Conservation (phyloP, 2,888 invertebrate genomes). For the Noctuana brunneofusca region DNA sequence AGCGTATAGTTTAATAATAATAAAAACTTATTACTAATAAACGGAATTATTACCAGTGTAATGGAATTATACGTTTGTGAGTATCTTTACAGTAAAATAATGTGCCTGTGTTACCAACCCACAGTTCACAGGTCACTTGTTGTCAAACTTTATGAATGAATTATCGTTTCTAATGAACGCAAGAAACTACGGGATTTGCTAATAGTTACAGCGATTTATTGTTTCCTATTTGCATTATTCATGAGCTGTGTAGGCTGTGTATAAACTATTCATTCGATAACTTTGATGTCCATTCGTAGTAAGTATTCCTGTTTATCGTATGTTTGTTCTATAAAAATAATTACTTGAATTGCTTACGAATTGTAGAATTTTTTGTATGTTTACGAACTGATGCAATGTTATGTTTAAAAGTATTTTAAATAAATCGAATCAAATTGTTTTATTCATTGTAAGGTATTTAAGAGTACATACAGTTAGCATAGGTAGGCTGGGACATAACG, state of each 20-base stretch:
- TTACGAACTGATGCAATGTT: too few species aligned
- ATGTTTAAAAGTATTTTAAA: too few species aligned
- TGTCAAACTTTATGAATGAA: constrained; percentile 49
- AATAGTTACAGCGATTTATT: constrained; percentile 47
- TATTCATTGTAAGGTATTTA: too few species aligned
- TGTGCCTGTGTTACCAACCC: constrained; percentile 39
- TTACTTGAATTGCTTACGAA: not conserved
- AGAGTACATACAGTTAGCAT: too few species aligned
- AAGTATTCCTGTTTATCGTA: constrained; percentile 2
- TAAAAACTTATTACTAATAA: too few species aligned
- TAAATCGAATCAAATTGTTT: too few species aligned
- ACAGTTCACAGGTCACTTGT: constrained; percentile 48
- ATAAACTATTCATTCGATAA: constrained; percentile 19
- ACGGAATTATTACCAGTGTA: too few species aligned
- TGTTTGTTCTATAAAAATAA: not conserved
- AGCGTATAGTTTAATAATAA: too few species aligned
- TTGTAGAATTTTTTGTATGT: too few species aligned
- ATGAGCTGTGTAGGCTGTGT: constrained; percentile 28
- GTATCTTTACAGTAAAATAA: constrained; percentile 1
- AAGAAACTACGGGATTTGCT: constrained; percentile 38
- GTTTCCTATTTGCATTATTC: constrained; percentile 42
- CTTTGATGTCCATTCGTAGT: constrained; percentile 11
- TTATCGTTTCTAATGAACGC: constrained; percentile 39
- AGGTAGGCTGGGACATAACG: too few species aligned
- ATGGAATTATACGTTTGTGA: not conserved